A percentile compares a stretch with the other conserved stretches of the same genome.
These are phyloP conservation scores for Chaetogeoica ovagalla DNA, from an alignment of 2,888 invertebrate species.

Conservation along the genomic window DNA sequence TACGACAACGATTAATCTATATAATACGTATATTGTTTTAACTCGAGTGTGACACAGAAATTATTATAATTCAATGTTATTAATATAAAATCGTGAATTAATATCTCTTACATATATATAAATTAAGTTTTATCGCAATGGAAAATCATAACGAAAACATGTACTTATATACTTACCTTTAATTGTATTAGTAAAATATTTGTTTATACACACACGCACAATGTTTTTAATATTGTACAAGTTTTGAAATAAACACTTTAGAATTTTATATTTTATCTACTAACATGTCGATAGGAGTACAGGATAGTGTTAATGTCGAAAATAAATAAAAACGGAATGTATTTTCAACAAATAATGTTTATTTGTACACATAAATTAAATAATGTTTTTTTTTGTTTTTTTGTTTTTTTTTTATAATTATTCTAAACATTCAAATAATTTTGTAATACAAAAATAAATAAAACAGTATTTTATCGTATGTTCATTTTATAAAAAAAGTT, in stretches of 20 bases:
- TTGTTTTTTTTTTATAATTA: neutral
- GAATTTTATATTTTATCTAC: neutral
- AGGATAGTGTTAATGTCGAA: neutral
- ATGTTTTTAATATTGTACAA: too few species aligned
- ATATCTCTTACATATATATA: too few species aligned
- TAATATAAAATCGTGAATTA: too few species aligned
- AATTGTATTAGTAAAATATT: too few species aligned
- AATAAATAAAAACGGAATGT: neutral
- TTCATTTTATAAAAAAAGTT: conserved; percentile 50
- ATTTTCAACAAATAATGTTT: conserved; percentile 50
- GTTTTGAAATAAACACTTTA: neutral
- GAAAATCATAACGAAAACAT: too few species aligned
- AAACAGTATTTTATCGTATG: conserved; percentile 53
- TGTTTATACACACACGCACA: too few species aligned
- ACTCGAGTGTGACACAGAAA: too few species aligned
- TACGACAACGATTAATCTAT: too few species aligned
- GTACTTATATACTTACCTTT: too few species aligned
- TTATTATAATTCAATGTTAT: too few species aligned
- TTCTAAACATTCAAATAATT: conserved; percentile 48
- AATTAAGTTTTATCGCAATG: too few species aligned
- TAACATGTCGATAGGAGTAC: neutral
- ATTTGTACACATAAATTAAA: conserved; percentile 50
- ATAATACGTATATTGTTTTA: too few species aligned
- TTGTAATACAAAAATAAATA: conserved; percentile 53
- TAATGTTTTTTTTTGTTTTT: conserved; percentile 10